phyloP scores from a whole-genome alignment of 2,797 vertebrate genomes.

The Gobionotothen gibberifrons region DNA sequence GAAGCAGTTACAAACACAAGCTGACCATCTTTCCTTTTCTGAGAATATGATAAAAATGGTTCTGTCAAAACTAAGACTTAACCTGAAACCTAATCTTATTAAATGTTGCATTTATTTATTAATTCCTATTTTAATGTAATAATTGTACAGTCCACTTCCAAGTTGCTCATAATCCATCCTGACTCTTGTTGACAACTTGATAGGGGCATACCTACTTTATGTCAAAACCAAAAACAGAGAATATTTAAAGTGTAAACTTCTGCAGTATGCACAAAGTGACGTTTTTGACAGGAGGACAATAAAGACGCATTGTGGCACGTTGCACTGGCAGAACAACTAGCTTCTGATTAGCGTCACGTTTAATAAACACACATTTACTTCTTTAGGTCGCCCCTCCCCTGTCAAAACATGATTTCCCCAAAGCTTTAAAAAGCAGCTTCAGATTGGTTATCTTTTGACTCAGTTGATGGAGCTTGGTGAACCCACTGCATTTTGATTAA shows the following conservation, averaged over 20 bases:
- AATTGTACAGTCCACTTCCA: not conserved
- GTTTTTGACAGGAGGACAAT: not conserved
- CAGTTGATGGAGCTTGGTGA: not conserved
- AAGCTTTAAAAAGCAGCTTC: not conserved
- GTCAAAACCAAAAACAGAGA: not conserved
- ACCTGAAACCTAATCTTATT: not conserved
- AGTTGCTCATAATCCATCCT: not conserved
- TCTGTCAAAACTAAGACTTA: not conserved
- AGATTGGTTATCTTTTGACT: too few relatives aligned
- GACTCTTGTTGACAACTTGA: not conserved
- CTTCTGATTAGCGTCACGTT: not conserved
- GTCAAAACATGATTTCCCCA: not conserved
- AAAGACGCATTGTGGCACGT: not conserved
- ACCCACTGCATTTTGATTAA: not conserved
- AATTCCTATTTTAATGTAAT: not conserved
- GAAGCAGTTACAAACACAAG: slow-evolving; percentile 5
- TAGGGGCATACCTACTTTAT: not conserved
- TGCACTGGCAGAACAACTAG: not conserved
- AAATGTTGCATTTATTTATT: not conserved
- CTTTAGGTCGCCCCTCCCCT: not conserved
- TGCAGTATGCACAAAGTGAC: not conserved
- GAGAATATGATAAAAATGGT: not conserved
- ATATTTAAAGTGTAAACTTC: not conserved
- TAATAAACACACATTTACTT: not conserved
- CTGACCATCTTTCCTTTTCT: not conserved